These are phyloP conservation scores for Rotaria socialis DNA, from an alignment of 2,888 invertebrate species.

Conservation along the genomic window DNA sequence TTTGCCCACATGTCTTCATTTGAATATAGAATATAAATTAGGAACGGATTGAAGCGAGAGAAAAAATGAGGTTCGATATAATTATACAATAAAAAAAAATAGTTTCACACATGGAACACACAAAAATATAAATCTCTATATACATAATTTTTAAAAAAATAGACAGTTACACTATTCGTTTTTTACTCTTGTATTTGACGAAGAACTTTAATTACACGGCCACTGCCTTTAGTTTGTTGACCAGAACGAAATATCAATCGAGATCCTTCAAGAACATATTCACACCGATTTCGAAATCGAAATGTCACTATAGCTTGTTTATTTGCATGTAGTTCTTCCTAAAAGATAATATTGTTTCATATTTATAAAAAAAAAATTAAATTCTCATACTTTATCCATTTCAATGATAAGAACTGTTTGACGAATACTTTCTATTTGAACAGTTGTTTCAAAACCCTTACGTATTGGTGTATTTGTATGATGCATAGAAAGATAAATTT, in stretches of 20 bases:
- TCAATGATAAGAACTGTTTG: slow-evolving; percentile 79
- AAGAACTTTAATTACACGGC: neutral
- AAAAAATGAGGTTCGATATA: neutral
- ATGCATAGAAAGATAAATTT: slow-evolving; percentile 79
- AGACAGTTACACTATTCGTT: neutral
- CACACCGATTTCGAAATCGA: slow-evolving; percentile 80
- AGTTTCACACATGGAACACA: neutral
- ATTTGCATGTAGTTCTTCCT: slow-evolving; percentile 64
- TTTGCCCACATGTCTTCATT: neutral
- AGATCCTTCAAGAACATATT: slow-evolving; percentile 67
- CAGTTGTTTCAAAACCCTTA: slow-evolving; percentile 69
- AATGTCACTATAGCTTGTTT: slow-evolving; percentile 80
- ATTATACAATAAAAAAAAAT: neutral
- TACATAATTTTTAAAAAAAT: neutral
- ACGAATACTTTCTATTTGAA: slow-evolving; percentile 88
- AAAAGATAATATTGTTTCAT: neutral
- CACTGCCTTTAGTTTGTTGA: neutral
- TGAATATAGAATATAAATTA: neutral
- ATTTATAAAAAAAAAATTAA: neutral
- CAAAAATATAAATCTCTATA: neutral
- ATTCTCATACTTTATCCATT: slow-evolving; percentile 62
- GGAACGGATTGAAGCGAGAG: neutral
- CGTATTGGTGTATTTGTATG: slow-evolving; percentile 63
- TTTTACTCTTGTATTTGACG: neutral
- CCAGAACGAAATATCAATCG: slow-evolving; percentile 27